Evolutionary conservation across 2,797 vertebrate genomes (phyloP).

Genomic region (Nasua narica): DNA sequence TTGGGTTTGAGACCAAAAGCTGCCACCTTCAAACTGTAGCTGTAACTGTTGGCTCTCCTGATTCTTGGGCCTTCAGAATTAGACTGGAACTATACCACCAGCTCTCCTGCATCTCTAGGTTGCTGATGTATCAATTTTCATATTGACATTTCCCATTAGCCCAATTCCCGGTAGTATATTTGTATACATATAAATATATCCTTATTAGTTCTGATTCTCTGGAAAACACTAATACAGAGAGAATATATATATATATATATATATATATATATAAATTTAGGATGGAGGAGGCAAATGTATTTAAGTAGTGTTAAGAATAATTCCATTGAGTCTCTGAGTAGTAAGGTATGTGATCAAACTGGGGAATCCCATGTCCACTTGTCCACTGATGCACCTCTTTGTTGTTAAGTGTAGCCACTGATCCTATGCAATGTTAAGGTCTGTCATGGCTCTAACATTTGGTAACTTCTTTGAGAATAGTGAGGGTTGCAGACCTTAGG

Average conservation of each 20-base stretch:
- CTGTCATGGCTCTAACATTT: not conserved
- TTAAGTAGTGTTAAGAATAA: not conserved
- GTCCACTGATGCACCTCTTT: not conserved
- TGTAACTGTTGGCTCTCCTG: not conserved
- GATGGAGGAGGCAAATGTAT: not conserved
- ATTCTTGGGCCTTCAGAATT: not conserved
- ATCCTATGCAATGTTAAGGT: not conserved
- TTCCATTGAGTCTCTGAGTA: not conserved
- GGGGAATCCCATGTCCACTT: not conserved
- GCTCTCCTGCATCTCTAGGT: not conserved
- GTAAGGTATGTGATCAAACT: not conserved
- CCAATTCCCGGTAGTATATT: not conserved
- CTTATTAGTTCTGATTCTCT: not conserved
- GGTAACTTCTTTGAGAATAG: not conserved
- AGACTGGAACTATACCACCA: not conserved
- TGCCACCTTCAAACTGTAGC: not conserved
- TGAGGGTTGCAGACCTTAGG: not conserved
- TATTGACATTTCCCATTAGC: not conserved
- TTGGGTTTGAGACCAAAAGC: not conserved
- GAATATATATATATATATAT: not conserved
- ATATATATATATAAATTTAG: no score
- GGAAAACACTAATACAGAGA: not conserved
- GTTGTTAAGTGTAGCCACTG: not conserved
- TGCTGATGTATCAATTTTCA: not conserved
- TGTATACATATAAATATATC: not conserved